Base-by-base conservation (phyloP, 2,888 invertebrate species). In the Andrena hattorfiana region DNA sequence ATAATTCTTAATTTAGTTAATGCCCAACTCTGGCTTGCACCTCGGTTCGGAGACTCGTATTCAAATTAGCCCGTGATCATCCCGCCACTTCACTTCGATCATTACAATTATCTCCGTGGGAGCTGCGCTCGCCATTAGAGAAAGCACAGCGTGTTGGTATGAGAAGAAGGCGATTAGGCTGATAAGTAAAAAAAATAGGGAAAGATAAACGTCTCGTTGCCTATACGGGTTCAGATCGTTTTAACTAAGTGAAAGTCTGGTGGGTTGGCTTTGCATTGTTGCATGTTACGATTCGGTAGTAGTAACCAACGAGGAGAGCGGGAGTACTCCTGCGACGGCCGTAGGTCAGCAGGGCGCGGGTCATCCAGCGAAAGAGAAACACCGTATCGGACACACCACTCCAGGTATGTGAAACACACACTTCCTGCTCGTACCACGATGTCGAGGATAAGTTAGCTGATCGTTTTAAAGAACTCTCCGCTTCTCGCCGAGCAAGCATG, bases 311-410 rank as follows among this genome's bases (percentile, higher is more conserved):
- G 92, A 92, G 93, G 92, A 93, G 86, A 90, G 90, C 90, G 92
- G 92, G 89, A 89, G 85, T 95, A 95, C 94, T 95, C 10, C 94
- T 93, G 2, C 95, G 94, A 83, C 94, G 94, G 71, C 94, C 94
- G 20, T 94, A 94, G 69, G 95, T 94, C 69, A 95, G 94, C 48
- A 95, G 94, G 94, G 95, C 3, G 95, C 95, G 83, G 95, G 95
- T 92, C 95, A 95, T 26, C 95, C 95, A 69, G 95, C 95, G 69
- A 95, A 95, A 90, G 96, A 96, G 83, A 95, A 95, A 94, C 95
- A 95, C 87, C 92, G 92, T 89, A 84, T 93, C 75, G 93, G 93
- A 91, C 92, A 94, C 85, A 92, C 92, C 54, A 93, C 93, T 48
- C 92, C 93, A 93, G 92, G 93, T 93, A 93, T 91, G 93, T 93